Evolutionary conservation across 1,140 invertebrate genomes (phyloP).

Genomic region (Spodoptera litura): DNA sequence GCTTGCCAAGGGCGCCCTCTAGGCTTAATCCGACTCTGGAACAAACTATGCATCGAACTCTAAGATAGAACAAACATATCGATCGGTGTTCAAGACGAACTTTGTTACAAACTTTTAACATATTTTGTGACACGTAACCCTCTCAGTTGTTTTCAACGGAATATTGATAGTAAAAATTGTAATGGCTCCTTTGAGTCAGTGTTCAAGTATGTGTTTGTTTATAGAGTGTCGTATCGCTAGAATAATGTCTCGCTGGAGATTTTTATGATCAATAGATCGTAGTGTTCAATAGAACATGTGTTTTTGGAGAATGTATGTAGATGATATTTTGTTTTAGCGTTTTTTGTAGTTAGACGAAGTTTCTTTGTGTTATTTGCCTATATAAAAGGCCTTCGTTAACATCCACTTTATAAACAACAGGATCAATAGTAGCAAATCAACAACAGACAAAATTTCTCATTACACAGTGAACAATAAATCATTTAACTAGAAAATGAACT

Average conservation of each 20-base stretch:
- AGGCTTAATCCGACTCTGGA: neutral
- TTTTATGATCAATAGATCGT: neutral
- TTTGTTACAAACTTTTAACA: slow-evolving; percentile 62
- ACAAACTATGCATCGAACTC: slow-evolving; percentile 49
- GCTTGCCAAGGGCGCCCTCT: too few relatives aligned
- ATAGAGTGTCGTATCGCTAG: neutral
- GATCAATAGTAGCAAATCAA: slow-evolving; percentile 23
- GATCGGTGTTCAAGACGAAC: slow-evolving; percentile 54
- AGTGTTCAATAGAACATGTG: too few relatives aligned
- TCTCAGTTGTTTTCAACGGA: slow-evolving; percentile 1
- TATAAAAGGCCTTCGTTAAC: too few relatives aligned
- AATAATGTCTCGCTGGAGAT: neutral
- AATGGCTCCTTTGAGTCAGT: neutral
- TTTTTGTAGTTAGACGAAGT: too few relatives aligned
- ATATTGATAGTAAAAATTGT: slow-evolving; percentile 37
- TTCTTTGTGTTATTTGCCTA: too few relatives aligned
- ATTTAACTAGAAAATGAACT: slow-evolving; percentile 41
- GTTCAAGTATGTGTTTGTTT: slow-evolving; percentile 1
- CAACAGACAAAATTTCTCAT: slow-evolving; percentile 32
- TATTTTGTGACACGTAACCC: slow-evolving; percentile 55
- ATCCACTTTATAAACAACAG: neutral
- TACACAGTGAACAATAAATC: slow-evolving; percentile 36
- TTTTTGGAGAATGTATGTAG: too few relatives aligned
- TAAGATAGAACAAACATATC: slow-evolving; percentile 56
- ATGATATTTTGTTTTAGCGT: too few relatives aligned